These are phyloP conservation scores for Sardinella longiceps DNA, from an alignment of 2,797 vertebrate species.

Conservation along the genomic window DNA sequence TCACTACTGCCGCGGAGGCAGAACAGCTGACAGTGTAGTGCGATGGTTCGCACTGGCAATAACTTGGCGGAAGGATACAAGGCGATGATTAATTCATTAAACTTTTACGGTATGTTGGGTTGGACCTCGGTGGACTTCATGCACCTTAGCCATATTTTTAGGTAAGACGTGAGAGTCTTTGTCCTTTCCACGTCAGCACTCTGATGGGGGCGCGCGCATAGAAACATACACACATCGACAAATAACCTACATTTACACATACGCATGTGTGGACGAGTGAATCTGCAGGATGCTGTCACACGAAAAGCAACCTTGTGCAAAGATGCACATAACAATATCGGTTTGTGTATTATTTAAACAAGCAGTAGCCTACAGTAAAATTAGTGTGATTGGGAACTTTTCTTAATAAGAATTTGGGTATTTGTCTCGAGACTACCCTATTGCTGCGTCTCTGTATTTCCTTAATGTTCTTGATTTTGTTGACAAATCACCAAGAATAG, in stretches of 20 bases:
- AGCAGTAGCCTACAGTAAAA: too few species aligned
- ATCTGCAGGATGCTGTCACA: background rate
- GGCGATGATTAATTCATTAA: slow-evolving; percentile 68
- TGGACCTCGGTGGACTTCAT: background rate
- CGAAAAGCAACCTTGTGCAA: too few species aligned
- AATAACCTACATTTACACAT: background rate
- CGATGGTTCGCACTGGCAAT: slow-evolving; percentile 56
- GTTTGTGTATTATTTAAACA: too few species aligned
- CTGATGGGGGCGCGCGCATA: background rate
- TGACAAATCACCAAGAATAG: background rate
- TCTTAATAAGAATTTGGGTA: background rate
- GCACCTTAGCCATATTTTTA: background rate
- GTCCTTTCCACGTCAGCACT: background rate
- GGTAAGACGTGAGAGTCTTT: background rate
- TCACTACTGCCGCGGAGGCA: slow-evolving; percentile 73
- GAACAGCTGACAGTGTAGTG: slow-evolving; percentile 49
- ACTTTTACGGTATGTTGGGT: slow-evolving; percentile 57
- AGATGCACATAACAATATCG: too few species aligned
- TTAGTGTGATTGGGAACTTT: too few species aligned
- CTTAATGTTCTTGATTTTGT: background rate
- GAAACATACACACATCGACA: background rate
- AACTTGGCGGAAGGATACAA: slow-evolving; percentile 83
- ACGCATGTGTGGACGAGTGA: background rate
- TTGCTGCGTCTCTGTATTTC: background rate
- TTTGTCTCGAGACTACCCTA: background rate